Evolutionary conservation across 2,113 vertebrate species (phyloP).

Genomic region (Myotis brandtii): DNA sequence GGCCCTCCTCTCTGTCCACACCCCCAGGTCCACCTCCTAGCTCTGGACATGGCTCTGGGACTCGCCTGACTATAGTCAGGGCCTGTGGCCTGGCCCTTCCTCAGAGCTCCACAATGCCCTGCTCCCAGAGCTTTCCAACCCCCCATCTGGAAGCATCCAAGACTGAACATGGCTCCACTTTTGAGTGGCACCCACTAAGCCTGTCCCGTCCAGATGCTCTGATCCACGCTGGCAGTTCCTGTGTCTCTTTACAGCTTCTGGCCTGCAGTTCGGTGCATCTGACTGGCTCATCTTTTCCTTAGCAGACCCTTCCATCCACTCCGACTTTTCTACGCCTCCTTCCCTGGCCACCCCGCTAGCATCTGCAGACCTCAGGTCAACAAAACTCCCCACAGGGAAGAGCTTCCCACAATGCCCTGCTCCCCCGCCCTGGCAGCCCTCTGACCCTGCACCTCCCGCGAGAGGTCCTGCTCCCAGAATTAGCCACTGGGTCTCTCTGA

Average conservation of each 20-base stretch:
- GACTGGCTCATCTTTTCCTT: neutral
- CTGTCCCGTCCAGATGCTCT: neutral
- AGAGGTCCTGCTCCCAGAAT: neutral
- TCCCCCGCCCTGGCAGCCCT: neutral
- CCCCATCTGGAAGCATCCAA: neutral
- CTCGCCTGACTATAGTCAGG: neutral
- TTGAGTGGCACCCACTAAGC: neutral
- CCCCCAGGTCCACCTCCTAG: neutral
- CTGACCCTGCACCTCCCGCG: too few species aligned
- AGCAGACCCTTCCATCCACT: neutral
- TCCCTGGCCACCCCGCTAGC: neutral
- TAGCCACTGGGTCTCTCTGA: accelerated
- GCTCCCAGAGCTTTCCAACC: neutral
- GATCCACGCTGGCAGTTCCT: too few species aligned
- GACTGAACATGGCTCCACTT: neutral
- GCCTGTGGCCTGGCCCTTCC: neutral
- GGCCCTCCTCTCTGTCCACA: neutral
- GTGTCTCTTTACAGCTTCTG: neutral
- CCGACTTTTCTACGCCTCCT: neutral
- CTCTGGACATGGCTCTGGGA: neutral
- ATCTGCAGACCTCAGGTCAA: neutral
- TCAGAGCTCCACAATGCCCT: neutral
- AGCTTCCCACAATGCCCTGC: neutral
- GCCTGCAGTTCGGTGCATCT: neutral
- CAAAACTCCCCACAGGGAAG: neutral